phyloP scores from a whole-genome alignment of 30 jellyfish, hydroid and myxozoan genomes.

The Cassiopea andromeda region DNA sequence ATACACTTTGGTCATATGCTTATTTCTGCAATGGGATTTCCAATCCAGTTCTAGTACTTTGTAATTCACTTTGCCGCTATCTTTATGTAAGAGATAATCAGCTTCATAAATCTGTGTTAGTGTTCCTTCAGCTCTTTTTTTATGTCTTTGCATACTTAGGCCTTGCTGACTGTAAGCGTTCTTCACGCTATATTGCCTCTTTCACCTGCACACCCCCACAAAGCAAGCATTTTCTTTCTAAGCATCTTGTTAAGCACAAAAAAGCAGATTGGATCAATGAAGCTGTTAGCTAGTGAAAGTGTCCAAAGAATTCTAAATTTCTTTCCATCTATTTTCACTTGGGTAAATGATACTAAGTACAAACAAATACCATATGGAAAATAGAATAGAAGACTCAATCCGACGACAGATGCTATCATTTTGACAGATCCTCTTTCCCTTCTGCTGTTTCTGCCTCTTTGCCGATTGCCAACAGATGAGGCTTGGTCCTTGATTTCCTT shows the following conservation, averaged over 20 bases:
- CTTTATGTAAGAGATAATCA: no score
- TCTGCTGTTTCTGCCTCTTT: neutral
- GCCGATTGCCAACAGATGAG: neutral
- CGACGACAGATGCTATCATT: constrained; percentile 29
- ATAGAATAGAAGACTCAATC: neutral
- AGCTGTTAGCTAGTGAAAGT: neutral
- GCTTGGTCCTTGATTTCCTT: constrained; percentile 18
- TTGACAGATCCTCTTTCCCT: constrained; percentile 12
- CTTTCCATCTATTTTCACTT: neutral
- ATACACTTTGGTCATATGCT: no score
- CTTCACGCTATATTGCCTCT: neutral
- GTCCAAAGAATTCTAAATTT: constrained; percentile 11
- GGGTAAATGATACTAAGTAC: neutral
- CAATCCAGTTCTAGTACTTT: no score
- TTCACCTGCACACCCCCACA: constrained; percentile 2
- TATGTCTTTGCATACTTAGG: no score
- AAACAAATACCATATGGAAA: neutral
- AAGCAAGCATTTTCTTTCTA: neutral
- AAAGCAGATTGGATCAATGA: constrained; percentile 20
- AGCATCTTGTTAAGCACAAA: constrained; percentile 17
- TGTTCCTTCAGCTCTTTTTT: no score
- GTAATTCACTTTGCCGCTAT: no score
- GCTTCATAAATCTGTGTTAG: no score
- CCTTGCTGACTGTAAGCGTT: no score
- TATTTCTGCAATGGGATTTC: no score